Evolutionary conservation across 2,113 vertebrate genomes (phyloP).

Genomic region (Rhinogobius similis): DNA sequence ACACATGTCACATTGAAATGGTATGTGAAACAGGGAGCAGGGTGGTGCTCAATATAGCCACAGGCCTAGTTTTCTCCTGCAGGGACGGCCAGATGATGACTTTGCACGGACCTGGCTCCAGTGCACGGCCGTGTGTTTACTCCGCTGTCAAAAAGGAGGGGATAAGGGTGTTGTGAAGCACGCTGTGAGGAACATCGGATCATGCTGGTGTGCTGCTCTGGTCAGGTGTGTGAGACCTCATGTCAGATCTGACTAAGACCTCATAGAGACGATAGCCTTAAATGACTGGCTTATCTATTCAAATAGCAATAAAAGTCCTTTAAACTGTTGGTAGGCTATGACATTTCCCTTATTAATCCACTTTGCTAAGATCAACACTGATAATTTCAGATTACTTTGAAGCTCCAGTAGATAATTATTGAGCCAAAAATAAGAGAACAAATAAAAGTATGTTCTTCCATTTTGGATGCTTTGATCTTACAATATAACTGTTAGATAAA

Average conservation of each 20-base stretch:
- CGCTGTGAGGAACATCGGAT: constrained; percentile 46
- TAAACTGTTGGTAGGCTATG: constrained; percentile 13
- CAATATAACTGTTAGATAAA: no score
- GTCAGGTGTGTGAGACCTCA: background rate
- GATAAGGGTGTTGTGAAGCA: constrained; percentile 21
- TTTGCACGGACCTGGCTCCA: constrained; percentile 62
- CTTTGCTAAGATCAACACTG: no score
- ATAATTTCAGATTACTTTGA: no score
- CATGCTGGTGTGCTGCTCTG: background rate
- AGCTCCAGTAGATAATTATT: no score
- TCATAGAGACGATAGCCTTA: constrained; percentile 29
- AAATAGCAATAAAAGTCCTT: background rate
- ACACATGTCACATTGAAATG: constrained; percentile 69
- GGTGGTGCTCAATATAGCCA: constrained; percentile 74
- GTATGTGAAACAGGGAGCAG: constrained; percentile 60
- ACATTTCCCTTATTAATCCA: constrained; percentile 12
- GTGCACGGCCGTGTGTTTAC: constrained; percentile 36
- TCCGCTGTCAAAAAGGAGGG: constrained; percentile 43
- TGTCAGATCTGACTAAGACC: constrained; percentile 28
- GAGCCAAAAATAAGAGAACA: no score
- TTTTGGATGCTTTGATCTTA: no score
- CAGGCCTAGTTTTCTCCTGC: constrained; percentile 73
- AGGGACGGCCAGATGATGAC: constrained; percentile 71
- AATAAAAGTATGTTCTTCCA: no score
- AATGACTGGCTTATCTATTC: background rate